Base-by-base conservation (phyloP, 2,888 invertebrate species). In the Epirrhoe tristata region DNA sequence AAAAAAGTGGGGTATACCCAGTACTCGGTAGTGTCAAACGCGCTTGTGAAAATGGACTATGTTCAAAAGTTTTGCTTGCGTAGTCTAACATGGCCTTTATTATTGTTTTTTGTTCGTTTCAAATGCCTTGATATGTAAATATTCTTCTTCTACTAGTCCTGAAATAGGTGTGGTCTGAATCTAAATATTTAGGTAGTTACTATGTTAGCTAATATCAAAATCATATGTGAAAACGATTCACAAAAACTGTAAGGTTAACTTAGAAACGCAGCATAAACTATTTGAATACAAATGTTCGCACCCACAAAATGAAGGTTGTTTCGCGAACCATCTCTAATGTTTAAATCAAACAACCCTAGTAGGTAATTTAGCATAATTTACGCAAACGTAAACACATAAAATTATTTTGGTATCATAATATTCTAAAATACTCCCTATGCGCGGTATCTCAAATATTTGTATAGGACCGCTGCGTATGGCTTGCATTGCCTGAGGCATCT, bases 391-490 rank as follows among this genome's bases (percentile, higher is more conserved):
- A 74, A 74, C 74, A 73, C 70, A 70, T 67, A 70, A 70, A 73
- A 74, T 76, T 74, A 71, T 72, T 71, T 74, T 76, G 71, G 66
- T 72, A 76, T 72, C 67, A 77, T 77, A 77, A 75, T 81, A 83
- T 82, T 78, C 78, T 78, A 75, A 77, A 80, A 80, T 81, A 80
- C 81, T 80, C 77, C 77, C 77, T 71, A 74, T 58, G 16, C 24
- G 17, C 78, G 78, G 75, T 77, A 81, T 80, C 77, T 78, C 83
- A 87, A 88, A 87, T 88, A 85, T 89, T 88, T 87, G 84, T 82
- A 72, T 83, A 89, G 88, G 87, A 86, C 84, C 77, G 69, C 72
- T 77, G 72, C 70, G 69, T 75, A 56, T 52, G 31, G 36, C 58
- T 32, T 57, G 76, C 65, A 73, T 70, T 72, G 71, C 69, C 69